Percentiles rank a stretch among this genome's conserved stretches.
Conservation (phyloP, 2,113 vertebrate genomes). For the Crotalus viridis region DNA sequence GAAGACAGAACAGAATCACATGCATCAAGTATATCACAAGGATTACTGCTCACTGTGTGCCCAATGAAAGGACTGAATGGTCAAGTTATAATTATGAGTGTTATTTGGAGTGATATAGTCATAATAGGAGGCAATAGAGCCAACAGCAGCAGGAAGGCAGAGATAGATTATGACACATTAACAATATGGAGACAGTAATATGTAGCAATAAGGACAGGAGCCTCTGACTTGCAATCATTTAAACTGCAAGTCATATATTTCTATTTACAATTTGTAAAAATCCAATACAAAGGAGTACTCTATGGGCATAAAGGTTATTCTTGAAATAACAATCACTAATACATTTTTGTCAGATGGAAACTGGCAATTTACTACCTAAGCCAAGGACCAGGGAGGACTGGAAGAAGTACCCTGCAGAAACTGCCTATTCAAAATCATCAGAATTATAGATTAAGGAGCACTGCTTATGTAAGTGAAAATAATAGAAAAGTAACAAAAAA, state of each 20-base stretch:
- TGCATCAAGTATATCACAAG: not conserved
- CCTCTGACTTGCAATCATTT: not conserved
- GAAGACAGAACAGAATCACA: constrained; percentile 1
- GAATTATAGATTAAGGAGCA: not conserved
- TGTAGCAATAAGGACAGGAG: not conserved
- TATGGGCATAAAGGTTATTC: not conserved
- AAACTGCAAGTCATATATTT: not conserved
- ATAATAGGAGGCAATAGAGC: constrained; percentile 1
- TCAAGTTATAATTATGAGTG: constrained; percentile 1
- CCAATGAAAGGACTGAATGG: constrained; percentile 2
- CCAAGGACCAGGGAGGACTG: not conserved
- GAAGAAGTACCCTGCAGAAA: not conserved
- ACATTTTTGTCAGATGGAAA: too few species aligned
- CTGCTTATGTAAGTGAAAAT: not conserved
- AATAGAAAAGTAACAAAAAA: not conserved
- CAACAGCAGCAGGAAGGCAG: not conserved
- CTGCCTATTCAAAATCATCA: not conserved
- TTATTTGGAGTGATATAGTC: not conserved
- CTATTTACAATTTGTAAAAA: not conserved
- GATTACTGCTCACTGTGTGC: constrained; percentile 2
- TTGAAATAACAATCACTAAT: not conserved
- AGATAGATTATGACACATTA: not conserved
- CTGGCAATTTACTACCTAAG: not conserved
- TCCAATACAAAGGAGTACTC: not conserved
- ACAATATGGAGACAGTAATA: not conserved